Evolutionary conservation across 2,113 vertebrate species (phyloP).

Genomic region (Chaenogobius annularis): DNA sequence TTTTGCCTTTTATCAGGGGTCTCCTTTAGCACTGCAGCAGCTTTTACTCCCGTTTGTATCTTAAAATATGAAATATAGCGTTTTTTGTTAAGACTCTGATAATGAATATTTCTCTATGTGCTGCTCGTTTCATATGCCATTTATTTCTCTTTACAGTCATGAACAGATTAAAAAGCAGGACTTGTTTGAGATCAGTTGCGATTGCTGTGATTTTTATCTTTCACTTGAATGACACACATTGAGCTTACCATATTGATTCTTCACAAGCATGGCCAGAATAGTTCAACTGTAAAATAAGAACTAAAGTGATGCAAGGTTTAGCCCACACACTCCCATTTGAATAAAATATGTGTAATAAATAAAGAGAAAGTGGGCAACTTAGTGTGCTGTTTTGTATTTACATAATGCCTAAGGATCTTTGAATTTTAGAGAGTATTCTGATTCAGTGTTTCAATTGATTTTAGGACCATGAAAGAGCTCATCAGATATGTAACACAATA

Average conservation of each 20-base stretch:
- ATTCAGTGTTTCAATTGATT: background rate
- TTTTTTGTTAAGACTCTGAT: constrained; percentile 29
- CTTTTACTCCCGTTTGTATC: constrained; percentile 21
- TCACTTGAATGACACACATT: background rate
- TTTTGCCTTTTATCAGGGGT: constrained; percentile 38
- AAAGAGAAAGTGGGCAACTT: background rate
- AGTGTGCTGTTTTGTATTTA: background rate
- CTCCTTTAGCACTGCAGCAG: constrained; percentile 8
- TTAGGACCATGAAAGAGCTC: background rate
- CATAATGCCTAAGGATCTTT: background rate
- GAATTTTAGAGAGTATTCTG: background rate
- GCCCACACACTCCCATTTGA: background rate
- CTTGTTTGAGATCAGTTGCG: constrained; percentile 18
- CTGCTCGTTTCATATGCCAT: constrained; percentile 27
- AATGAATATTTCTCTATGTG: constrained; percentile 29
- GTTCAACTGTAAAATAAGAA: background rate
- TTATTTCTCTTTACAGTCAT: constrained; percentile 15
- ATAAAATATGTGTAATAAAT: constrained; percentile 6
- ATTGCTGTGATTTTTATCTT: background rate
- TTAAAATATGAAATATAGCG: constrained; percentile 26
- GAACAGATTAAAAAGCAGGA: constrained; percentile 34
- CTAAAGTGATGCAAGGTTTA: constrained; percentile 9
- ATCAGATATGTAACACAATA: background rate
- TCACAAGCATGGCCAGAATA: background rate
- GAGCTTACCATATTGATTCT: background rate